Conservation (phyloP, 2,113 vertebrate species). For the Myotis yumanensis region DNA sequence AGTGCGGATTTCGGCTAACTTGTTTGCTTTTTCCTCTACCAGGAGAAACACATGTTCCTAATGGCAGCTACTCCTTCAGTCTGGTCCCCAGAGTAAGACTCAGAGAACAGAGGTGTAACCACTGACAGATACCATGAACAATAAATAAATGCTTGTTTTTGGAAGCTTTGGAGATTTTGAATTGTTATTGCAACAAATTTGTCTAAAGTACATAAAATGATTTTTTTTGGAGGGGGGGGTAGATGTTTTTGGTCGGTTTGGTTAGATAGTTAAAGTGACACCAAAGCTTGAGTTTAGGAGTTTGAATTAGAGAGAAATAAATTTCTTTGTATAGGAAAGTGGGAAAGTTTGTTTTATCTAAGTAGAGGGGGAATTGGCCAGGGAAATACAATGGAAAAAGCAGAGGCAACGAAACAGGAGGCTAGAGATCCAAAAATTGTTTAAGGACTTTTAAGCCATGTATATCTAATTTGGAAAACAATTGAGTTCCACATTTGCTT, state of each 20-base stretch:
- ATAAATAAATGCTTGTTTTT: not conserved
- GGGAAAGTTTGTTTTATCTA: not conserved
- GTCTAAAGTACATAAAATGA: not conserved
- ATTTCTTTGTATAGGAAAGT: not conserved
- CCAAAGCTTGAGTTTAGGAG: not conserved
- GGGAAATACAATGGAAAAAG: slow-evolving; percentile 22
- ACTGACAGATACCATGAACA: not conserved
- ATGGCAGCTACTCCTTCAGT: not conserved
- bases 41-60: not conserved
- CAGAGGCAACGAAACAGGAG: not conserved
- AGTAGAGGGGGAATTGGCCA: not conserved
- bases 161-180: not conserved
- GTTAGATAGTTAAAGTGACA: not conserved
- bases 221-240: not conserved
- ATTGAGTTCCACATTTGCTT: not conserved
- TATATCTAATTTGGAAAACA: not conserved
- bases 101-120: not conserved
- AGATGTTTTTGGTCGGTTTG: not conserved
- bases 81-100: not conserved
- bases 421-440: not conserved
- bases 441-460: not conserved
- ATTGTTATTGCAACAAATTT: not conserved
- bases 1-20: not conserved
- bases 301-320: not conserved
- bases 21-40: not conserved